Base-by-base conservation (phyloP, 2,888 invertebrate species). In the Theretra japonica region DNA sequence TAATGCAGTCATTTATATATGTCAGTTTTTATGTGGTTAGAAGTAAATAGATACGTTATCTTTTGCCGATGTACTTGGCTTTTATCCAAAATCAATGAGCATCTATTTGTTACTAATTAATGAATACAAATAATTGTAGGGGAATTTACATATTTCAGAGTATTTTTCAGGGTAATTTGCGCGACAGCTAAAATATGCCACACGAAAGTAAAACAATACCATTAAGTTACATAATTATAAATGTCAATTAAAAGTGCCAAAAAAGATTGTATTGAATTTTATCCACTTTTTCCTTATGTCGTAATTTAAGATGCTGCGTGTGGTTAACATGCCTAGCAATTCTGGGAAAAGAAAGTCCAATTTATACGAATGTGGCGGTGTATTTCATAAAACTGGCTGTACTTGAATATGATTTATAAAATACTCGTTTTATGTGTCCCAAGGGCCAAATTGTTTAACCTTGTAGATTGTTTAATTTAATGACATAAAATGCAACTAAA, bases 21-120 rank as follows among this genome's bases (percentile, higher is more conserved):
- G 41, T 41, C 62, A 62, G 33, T 8, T 28, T 25, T 59, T 17
- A 7, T 59, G 19, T 30, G 7, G 30, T 21, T 21, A 23, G 23
- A 65, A n/a, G 30, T 48, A 65, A 65, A 65, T 48, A 41, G 48
- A 65, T 65, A 15, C 23, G 41, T 65, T 65, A 65, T 30, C n/a
- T 41, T 33, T 62, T 62, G 62, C 33, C 23, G 21, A 48, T 23
- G 21, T 33, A 33, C n/a, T 65, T 65, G 65, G 65, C 65, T 41
- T 41, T 33, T 17, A 17, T 48, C 65, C 65, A 65, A 65, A 65
- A 65, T 21, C 65, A 65, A 23, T 4, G 23, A 41, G 15, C 33
- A 65, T 15, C 41, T 41, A 21, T 41, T 65, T 23, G 62, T n/a
- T n/a, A 8, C 1, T 6, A 33, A 62, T 60, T 30, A 60, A n/a